A percentile compares a stretch with the other conserved stretches of the same genome.
phyloP scores from a whole-genome alignment of 2,888 invertebrate species.

The Calameuta pallipes region DNA sequence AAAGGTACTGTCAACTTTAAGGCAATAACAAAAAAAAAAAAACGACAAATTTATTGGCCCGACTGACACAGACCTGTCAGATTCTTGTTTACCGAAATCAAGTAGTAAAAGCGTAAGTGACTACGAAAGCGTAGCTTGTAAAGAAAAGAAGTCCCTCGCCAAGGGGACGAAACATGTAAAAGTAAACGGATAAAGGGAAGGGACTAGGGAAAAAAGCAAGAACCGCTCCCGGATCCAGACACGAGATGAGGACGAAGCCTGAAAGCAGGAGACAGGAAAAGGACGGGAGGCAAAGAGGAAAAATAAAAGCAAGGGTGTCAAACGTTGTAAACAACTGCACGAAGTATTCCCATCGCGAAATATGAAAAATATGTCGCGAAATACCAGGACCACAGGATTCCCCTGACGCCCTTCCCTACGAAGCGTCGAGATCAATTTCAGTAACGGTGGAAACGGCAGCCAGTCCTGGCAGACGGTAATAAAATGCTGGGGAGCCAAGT shows the following conservation, averaged over 20 bases:
- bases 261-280: neutral
- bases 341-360: conserved; percentile 16
- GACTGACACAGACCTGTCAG: neutral
- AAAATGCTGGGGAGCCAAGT: neutral
- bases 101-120: neutral
- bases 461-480: conserved; percentile 6
- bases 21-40: neutral
- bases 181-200: neutral
- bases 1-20: neutral
- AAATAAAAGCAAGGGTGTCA: conserved; percentile 12
- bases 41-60: neutral
- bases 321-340: conserved; percentile 24
- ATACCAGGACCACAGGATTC: conserved; percentile 10
- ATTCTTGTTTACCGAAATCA: neutral
- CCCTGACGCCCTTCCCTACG: conserved; percentile 8
- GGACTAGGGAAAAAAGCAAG: neutral
- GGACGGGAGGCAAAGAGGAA: neutral
- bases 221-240: neutral
- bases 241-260: neutral
- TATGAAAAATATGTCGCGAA: conserved; percentile 27
- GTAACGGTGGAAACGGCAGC: conserved; percentile 11
- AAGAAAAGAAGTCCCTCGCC: neutral
- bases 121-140: neutral
- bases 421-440: conserved; percentile 23
- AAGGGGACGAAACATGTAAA: neutral